Percentiles rank a stretch among this genome's conserved stretches.
Conservation (phyloP, 2,797 vertebrate species). For the Buceros bicornis region DNA sequence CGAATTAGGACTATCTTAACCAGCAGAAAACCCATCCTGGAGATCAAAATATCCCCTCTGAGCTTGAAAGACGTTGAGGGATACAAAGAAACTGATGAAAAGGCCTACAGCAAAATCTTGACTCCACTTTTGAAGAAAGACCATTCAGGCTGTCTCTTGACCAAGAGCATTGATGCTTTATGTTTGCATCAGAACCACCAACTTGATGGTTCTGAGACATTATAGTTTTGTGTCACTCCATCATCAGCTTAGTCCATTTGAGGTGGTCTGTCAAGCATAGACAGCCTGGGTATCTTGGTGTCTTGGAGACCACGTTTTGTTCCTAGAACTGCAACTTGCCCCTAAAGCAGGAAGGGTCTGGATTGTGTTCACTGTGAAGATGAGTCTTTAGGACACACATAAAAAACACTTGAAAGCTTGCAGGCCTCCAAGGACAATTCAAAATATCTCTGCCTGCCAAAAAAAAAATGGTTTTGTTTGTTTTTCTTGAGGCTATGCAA, state of each 20-base stretch:
- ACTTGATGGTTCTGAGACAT: background rate
- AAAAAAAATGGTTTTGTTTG: slow-evolving; percentile 12
- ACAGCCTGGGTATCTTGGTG: background rate
- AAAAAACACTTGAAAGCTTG: slow-evolving; percentile 22
- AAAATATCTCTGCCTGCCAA: slow-evolving; percentile 30
- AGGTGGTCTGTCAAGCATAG: background rate
- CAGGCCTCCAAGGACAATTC: slow-evolving; percentile 26
- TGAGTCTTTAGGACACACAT: background rate
- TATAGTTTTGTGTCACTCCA: background rate
- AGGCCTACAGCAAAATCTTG: background rate
- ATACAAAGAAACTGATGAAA: background rate
- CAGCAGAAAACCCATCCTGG: background rate
- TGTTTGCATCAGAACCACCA: background rate
- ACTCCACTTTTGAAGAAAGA: background rate
- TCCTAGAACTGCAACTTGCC: background rate
- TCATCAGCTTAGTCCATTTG: background rate
- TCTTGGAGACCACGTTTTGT: background rate
- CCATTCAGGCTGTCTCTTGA: background rate
- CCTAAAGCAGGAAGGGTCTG: background rate
- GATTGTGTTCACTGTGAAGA: background rate
- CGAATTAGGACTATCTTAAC: background rate
- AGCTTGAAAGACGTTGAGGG: background rate
- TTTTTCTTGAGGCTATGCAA: background rate
- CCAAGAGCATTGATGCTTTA: background rate
- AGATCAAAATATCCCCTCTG: background rate